phyloP scores from a whole-genome alignment of 2,113 vertebrate species.

The Himantopus leucocephalus region DNA sequence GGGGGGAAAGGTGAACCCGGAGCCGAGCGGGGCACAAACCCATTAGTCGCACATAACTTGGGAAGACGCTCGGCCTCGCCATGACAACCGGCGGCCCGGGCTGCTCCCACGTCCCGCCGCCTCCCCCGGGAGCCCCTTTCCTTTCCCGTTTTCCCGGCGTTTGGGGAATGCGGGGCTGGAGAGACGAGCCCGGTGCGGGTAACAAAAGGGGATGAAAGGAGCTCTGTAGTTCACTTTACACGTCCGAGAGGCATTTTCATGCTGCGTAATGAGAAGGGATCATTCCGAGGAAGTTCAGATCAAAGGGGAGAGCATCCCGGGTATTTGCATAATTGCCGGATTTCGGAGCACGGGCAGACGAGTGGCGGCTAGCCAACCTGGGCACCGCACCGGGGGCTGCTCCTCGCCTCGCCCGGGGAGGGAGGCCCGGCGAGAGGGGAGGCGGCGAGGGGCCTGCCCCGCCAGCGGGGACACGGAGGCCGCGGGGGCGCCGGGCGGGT shows the following conservation, averaged over 20 bases:
- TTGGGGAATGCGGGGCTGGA: not conserved
- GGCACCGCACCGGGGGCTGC: not conserved
- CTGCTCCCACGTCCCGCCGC: slow-evolving; percentile 24
- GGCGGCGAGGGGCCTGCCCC: not conserved
- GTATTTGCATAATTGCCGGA: not conserved
- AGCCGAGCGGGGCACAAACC: slow-evolving; percentile 14
- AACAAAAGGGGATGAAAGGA: slow-evolving; percentile 42
- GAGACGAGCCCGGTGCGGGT: not conserved
- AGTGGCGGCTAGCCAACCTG: not conserved
- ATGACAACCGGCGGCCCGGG: slow-evolving; percentile 41
- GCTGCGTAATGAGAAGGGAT: slow-evolving; percentile 17
- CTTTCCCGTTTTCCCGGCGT: not conserved
- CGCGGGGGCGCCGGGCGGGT: not conserved
- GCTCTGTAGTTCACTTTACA: slow-evolving; percentile 12
- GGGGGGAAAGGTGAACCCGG: slow-evolving; percentile 23
- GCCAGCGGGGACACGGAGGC: not conserved
- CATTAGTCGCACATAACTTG: slow-evolving; percentile 42
- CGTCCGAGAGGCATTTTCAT: slow-evolving; percentile 38
- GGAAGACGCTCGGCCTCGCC: slow-evolving; percentile 21
- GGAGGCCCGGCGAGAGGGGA: not conserved
- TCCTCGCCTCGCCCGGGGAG: not conserved
- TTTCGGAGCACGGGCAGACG: not conserved
- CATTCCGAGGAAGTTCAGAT: slow-evolving; percentile 47
- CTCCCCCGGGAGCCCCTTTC: not conserved
- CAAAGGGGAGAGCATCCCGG: slow-evolving; percentile 21